A percentile compares a stretch with the other conserved stretches of the same genome.
These are phyloP conservation scores for Chloroclystis v-ata DNA, from an alignment of 2,888 invertebrate genomes.

Conservation along the genomic window DNA sequence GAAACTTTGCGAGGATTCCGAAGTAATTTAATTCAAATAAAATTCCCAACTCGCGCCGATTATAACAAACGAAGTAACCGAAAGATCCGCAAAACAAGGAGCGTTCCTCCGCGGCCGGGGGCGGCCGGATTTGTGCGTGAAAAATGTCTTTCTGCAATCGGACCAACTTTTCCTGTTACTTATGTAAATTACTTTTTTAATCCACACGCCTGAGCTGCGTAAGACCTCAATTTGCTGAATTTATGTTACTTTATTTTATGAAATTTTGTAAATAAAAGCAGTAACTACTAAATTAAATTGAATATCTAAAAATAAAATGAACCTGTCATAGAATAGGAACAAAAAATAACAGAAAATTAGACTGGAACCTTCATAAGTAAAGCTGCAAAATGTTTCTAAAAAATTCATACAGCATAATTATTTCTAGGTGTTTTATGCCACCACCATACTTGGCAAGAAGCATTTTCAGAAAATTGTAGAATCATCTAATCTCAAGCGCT, in stretches of 20 bases:
- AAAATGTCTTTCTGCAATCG: neutral
- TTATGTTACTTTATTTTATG: slow-evolving; percentile 4
- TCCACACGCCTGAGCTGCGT: neutral
- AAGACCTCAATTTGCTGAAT: neutral
- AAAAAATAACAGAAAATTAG: too few species aligned
- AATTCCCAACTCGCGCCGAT: slow-evolving; percentile 24
- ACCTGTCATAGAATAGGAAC: too few species aligned
- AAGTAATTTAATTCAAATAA: slow-evolving; percentile 32
- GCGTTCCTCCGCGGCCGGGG: slow-evolving; percentile 12
- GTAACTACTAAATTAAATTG: too few species aligned
- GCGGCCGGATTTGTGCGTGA: slow-evolving; percentile 2
- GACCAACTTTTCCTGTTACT: neutral
- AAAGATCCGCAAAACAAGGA: slow-evolving; percentile 22
- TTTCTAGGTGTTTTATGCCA: too few species aligned
- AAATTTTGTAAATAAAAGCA: too few species aligned
- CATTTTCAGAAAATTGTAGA: too few species aligned
- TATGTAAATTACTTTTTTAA: neutral
- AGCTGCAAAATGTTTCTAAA: too few species aligned
- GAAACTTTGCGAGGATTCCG: slow-evolving; percentile 27
- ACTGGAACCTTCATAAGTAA: too few species aligned
- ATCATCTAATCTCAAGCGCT: too few species aligned
- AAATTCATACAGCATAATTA: too few species aligned
- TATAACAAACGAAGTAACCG: slow-evolving; percentile 21
- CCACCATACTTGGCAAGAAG: too few species aligned
- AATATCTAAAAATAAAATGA: too few species aligned